phyloP scores from a whole-genome alignment of 2,113 vertebrate species.

The Nansenia antarctica region DNA sequence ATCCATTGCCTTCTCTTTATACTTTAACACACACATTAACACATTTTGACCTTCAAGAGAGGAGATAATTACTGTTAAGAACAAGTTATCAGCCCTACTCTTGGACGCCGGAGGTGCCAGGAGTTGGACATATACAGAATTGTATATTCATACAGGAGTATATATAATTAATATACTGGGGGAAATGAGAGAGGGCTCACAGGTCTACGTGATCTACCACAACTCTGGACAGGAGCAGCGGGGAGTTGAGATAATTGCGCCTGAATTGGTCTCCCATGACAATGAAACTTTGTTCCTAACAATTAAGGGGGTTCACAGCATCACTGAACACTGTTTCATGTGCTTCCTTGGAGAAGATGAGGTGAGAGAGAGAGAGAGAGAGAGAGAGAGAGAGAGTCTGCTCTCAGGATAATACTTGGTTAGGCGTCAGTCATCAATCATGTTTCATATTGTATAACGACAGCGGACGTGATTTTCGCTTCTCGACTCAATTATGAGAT shows the following conservation, averaged over 20 bases:
- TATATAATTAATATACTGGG: slow-evolving; percentile 21
- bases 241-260: slow-evolving; percentile 57
- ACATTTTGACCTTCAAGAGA: slow-evolving; percentile 34
- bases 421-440: background rate
- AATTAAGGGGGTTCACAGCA: slow-evolving; percentile 36
- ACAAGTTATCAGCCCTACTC: background rate
- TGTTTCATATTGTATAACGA: background rate
- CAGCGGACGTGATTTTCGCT: no score
- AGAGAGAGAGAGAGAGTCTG: background rate
- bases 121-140: slow-evolving; percentile 8
- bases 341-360: background rate
- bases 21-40: background rate
- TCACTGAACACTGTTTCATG: slow-evolving; percentile 12
- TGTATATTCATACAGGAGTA: slow-evolving; percentile 24
- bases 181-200: slow-evolving; percentile 42
- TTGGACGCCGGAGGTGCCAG: background rate
- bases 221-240: slow-evolving; percentile 40
- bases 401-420: background rate
- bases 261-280: slow-evolving; percentile 46
- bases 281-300: slow-evolving; percentile 52
- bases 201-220: slow-evolving; percentile 41
- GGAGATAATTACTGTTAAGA: slow-evolving; percentile 31
- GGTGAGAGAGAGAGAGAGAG: background rate
- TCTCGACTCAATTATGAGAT: no score
- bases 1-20: background rate